A percentile compares a stretch with the other conserved stretches of the same genome.
Conservation (phyloP, 2,888 invertebrate genomes). For the Nomada ruficornis region DNA sequence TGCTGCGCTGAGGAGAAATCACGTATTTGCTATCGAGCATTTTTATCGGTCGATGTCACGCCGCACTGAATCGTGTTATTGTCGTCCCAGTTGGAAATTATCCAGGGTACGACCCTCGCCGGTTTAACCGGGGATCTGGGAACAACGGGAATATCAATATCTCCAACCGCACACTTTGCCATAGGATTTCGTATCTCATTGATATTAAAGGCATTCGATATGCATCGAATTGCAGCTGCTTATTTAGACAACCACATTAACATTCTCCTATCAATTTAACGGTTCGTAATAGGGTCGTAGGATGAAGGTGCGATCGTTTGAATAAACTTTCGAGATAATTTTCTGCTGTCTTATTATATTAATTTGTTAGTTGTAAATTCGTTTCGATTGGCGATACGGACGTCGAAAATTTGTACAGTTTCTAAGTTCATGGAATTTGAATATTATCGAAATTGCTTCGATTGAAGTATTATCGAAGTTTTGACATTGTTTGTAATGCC, state of each 20-base stretch:
- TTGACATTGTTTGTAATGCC: too few relatives aligned
- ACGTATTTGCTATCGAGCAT: conserved; percentile 54
- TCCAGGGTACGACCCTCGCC: conserved; percentile 57
- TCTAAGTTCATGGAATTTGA: too few relatives aligned
- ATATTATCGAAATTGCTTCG: too few relatives aligned
- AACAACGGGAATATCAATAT: conserved; percentile 61
- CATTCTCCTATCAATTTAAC: not conserved
- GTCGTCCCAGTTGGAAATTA: conserved; percentile 69
- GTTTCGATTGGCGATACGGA: too few relatives aligned
- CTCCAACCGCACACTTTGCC: conserved; percentile 45
- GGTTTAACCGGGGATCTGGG: conserved; percentile 48
- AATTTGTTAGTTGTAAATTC: too few relatives aligned
- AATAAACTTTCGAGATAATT: too few relatives aligned
- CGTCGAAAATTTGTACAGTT: too few relatives aligned
- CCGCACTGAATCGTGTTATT: conserved; percentile 59
- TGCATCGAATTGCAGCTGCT: conserved; percentile 31
- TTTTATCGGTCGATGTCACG: conserved; percentile 51
- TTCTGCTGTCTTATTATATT: too few relatives aligned
- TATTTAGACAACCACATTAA: not conserved
- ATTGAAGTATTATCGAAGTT: too few relatives aligned
- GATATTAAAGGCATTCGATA: conserved; percentile 20
- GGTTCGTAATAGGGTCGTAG: not conserved
- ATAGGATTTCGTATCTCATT: conserved; percentile 23
- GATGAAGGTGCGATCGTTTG: not conserved
- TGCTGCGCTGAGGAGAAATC: conserved; percentile 21